Evolutionary conservation across 2,113 vertebrate species (phyloP).

Genomic region (Copsychus sechellarum): DNA sequence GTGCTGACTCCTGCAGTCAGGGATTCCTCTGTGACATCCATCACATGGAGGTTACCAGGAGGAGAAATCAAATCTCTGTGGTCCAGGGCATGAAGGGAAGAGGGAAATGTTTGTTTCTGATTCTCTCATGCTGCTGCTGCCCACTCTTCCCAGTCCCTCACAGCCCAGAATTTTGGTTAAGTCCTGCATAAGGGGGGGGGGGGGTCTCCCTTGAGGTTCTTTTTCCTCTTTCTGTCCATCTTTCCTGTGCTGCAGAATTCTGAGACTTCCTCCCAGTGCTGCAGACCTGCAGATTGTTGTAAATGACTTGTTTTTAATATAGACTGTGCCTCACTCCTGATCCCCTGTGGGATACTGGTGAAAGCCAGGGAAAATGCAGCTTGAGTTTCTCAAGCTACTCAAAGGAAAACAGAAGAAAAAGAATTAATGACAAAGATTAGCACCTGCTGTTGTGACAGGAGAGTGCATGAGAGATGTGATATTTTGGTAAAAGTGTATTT

Average conservation of each 20-base stretch:
- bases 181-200: not conserved
- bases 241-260: not conserved
- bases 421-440: no score
- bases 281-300: not conserved
- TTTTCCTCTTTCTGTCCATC: not conserved
- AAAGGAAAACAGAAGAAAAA: no score
- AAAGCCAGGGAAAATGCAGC: no score
- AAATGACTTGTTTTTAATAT: not conserved
- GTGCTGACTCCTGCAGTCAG: not conserved
- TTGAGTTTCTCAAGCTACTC: no score
- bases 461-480: no score
- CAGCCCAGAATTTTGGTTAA: not conserved
- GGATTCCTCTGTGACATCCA: fast-evolving
- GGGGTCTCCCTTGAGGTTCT: not conserved
- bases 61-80: fast-evolving
- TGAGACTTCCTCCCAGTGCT: not conserved
- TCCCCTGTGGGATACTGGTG: not conserved
- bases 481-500: no score
- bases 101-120: not conserved
- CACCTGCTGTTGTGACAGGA: no score
- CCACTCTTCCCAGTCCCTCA: fast-evolving
- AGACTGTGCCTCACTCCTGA: not conserved
- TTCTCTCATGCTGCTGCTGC: not conserved
- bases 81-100: fast-evolving
- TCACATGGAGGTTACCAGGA: not conserved